Percentiles rank a stretch among this genome's conserved stretches.
phyloP scores from a whole-genome alignment of 2,888 invertebrate genomes.

The Trypoxylon attenuatum region DNA sequence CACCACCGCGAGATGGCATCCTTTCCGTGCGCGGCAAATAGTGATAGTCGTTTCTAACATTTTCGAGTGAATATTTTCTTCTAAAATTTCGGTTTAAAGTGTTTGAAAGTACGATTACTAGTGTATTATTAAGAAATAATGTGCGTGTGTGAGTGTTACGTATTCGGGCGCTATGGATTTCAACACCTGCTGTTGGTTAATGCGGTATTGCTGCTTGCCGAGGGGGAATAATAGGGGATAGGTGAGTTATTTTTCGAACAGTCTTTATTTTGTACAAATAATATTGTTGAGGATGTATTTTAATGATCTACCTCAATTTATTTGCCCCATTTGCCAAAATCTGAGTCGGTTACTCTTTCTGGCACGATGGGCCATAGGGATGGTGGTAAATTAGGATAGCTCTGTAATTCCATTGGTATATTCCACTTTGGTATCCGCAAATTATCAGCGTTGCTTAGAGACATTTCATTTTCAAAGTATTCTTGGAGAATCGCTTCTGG shows the following conservation, averaged over 20 bases:
- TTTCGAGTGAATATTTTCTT: too few species aligned
- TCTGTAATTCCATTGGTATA: conserved; percentile 76
- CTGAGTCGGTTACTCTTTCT: conserved; percentile 75
- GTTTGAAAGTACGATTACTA: too few species aligned
- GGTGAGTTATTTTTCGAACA: background rate
- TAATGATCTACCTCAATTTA: background rate
- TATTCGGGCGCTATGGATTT: too few species aligned
- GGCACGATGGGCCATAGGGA: conserved; percentile 78
- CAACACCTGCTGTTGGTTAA: too few species aligned
- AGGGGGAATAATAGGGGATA: background rate
- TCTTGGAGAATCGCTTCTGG: conserved; percentile 58
- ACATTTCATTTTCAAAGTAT: conserved; percentile 65
- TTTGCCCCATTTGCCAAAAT: conserved; percentile 76
- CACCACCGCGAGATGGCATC: too few species aligned
- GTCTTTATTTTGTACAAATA: background rate
- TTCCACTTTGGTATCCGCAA: conserved; percentile 77
- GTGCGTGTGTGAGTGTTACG: too few species aligned
- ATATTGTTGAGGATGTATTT: background rate
- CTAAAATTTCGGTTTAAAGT: too few species aligned
- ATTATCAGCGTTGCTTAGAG: conserved; percentile 71
- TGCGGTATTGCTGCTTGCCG: too few species aligned
- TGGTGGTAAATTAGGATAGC: conserved; percentile 77
- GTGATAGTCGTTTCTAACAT: too few species aligned
- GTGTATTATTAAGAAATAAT: too few species aligned
- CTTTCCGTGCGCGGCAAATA: too few species aligned